Conservation (phyloP, 2,113 vertebrate genomes). For the Pygoscelis adeliae region DNA sequence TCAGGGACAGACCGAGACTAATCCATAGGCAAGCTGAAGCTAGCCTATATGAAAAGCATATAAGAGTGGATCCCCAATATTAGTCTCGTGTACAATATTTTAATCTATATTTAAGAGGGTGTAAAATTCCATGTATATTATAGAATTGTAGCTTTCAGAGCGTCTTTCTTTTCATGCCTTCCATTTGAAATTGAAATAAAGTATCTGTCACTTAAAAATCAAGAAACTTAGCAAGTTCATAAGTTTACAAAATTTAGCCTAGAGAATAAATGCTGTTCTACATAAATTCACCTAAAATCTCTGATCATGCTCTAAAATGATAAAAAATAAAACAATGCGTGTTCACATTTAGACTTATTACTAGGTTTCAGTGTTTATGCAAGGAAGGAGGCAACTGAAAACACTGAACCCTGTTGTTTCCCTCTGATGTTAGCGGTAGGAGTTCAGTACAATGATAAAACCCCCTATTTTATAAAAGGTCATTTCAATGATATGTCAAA, state of each 20-base stretch:
- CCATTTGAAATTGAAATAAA: neutral
- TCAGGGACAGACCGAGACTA: neutral
- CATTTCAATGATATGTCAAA: neutral
- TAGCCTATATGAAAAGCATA: neutral
- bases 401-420: neutral
- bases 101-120: neutral
- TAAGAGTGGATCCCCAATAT: neutral
- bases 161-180: neutral
- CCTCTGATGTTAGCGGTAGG: neutral
- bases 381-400: neutral
- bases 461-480: neutral
- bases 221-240: neutral
- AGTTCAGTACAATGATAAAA: neutral
- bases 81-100: neutral
- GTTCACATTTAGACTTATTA: neutral
- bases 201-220: neutral
- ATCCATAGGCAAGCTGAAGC: neutral
- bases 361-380: neutral
- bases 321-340: rapidly evolving
- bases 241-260: neutral
- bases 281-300: neutral
- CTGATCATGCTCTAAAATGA: neutral
- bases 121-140: neutral
- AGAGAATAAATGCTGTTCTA: neutral
- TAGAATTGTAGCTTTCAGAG: neutral